Base-by-base conservation (phyloP, 2,797 vertebrate species). In the Pygocentrus nattereri region DNA sequence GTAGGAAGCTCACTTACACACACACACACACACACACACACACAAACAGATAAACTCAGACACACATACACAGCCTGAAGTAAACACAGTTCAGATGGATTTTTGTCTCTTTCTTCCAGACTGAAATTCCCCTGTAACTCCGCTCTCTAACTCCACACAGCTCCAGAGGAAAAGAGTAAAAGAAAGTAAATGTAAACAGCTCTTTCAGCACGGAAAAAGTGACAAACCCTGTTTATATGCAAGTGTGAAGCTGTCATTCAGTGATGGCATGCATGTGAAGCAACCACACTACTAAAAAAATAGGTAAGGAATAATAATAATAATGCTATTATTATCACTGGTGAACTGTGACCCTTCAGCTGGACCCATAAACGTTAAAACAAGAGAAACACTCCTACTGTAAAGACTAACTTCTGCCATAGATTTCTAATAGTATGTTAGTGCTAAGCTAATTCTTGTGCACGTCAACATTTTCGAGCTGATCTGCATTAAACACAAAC, bases 41-140 rank as follows among this genome's bases (percentile, higher is more conserved):
- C 59, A 62, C 16, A 16, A 30, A 64, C 61, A 64, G 30, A 64
- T 61, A 64, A 21, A 64, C 13, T 25, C 12, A 25, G 8, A 31
- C 16, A 15, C 16, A 65, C 18, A 34, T 62, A 65, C 34, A 34
- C 34, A 19, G 25, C 12, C 25, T 31, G 50, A 62, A 62, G 76
- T 78, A 68, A 78, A 78, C 76, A 77, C n/a, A 54, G 64, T 77
- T 67, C 75, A 67, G 49, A 38, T 25, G 75, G 75, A 77, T 77
- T 67, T 77, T 52, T 21, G 8, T 77, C 50, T 52, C 50, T 62
- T 62, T 25, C 27, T 62, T 62, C 23, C 56, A 61, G 59, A 11
- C 23, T 27, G 27, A 11, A 62, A 62, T 62, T 62, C 59, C 59
- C 59, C 12, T 12, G 27, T 30, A 62, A 16, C 25, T 5, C 25